Evolutionary conservation across 2,888 invertebrate species (phyloP), one percentile per base, ranked within the genome.

Genomic region (Siphlonurus alternatus): DNA sequence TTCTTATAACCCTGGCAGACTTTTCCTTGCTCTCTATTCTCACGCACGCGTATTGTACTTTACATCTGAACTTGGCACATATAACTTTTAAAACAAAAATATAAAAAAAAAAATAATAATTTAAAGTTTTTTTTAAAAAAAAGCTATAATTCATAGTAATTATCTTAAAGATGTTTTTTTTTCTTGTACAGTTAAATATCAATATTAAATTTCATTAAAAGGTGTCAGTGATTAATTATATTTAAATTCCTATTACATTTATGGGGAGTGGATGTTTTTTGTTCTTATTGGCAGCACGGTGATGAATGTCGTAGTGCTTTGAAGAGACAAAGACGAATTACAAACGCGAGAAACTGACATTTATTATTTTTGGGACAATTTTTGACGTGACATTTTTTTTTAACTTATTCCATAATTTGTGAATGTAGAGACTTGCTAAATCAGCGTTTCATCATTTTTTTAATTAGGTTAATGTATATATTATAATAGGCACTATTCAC

Each of bases 31-130:
- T 56, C 56, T 5, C 22, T 22, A 56, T 56, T 56, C 38, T 56
- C 56, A 56, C 56, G 56, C 56, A 56, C 56, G 56, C 56, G 56
- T 56, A 56, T n/a, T 56, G n/a, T n/a, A n/a, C n/a, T n/a, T n/a
- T n/a, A n/a, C n/a, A n/a, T n/a, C n/a, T n/a, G n/a, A n/a, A n/a
- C n/a, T n/a, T n/a, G n/a, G n/a, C n/a, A n/a, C n/a, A n/a, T n/a
- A n/a, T n/a, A n/a, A n/a, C n/a, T n/a, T n/a, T n/a, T n/a, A n/a
- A n/a, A n/a, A n/a, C n/a, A n/a, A n/a, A n/a, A n/a, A n/a, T n/a
- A n/a, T n/a, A n/a, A n/a, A n/a, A n/a, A n/a, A n/a, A n/a, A n/a
- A n/a, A n/a, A n/a, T n/a, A n/a, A n/a, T n/a, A n/a, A n/a, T n/a
- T n/a, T n/a, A n/a, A n/a, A n/a, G n/a, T 38, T 38, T 38, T 38